Base-by-base conservation (phyloP, 1,140 invertebrate species). In the Argopecten irradians region DNA sequence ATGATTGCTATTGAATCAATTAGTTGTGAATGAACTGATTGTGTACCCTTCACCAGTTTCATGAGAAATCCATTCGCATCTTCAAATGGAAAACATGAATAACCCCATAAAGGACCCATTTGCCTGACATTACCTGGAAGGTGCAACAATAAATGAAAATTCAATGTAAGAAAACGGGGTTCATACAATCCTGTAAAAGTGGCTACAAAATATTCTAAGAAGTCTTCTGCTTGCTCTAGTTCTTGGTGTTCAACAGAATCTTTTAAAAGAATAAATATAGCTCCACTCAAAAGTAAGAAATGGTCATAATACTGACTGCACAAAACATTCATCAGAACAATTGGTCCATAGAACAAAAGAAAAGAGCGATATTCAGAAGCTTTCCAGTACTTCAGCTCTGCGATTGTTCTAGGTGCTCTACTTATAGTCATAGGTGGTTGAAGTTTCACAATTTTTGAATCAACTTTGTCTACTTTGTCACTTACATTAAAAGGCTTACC, bases 81-180 rank as follows among this genome's bases (percentile, higher is more conserved):
- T 84, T 88, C 89, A 71, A 84, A 90, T 84, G 87, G 87, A 22
- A 90, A 90, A 83, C 89, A 90, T 11, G 87, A 90, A 84, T 88
- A 88, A 5, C 36, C 89, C 83, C 87, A 88, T 14, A 88, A 28
- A 13, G 87, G 87, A n/a, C 87, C 87, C 35, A 88, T 11, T 85
- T 88, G 28, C 7, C 39, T 11, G 0, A 85, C 87, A 22, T 33
- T 88, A 83, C 34, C 32, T 33, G 87, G 39, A 16, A 88, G 39
- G 43, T 88, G 87, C 34, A 85, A 16, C 43, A 88, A 84, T 22
- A 41, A 84, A 34, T 88, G 87, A 35, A 88, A 55, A 35, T 85
- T 39, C 19, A 85, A 55, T 7, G 83, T 88, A 22, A 85, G 19
- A 22, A 55, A 85, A 32, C 83, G 34, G 1, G 55, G 33, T n/a